Evolutionary conservation across 2,113 vertebrate genomes (phyloP).

Genomic region (Psophia crepitans): DNA sequence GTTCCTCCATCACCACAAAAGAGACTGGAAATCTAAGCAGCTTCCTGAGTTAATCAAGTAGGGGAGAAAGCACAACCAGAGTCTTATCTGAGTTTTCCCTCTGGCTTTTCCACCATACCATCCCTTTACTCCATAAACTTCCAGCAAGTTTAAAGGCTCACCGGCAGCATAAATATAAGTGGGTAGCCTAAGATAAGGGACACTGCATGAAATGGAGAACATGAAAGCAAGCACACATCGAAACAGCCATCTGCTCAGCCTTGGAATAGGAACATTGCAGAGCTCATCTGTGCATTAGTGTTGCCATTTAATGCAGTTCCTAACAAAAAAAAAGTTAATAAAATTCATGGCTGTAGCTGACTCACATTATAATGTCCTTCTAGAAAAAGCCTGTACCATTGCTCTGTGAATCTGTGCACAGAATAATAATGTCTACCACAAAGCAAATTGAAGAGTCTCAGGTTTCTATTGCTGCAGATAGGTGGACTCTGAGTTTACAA

Average conservation of each 20-base stretch:
- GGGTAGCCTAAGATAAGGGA: constrained; percentile 30
- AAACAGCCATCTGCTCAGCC: constrained; percentile 55
- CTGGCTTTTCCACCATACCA: constrained; percentile 15
- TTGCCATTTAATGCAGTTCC: constrained; percentile 51
- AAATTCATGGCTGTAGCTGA: constrained; percentile 54
- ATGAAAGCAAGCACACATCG: constrained; percentile 44
- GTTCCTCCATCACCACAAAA: neutral
- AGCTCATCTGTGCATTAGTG: constrained; percentile 54
- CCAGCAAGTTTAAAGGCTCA: constrained; percentile 36
- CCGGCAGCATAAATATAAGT: constrained; percentile 12
- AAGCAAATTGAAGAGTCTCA: constrained; percentile 1
- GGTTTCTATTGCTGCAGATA: constrained; percentile 29
- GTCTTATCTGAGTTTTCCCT: constrained; percentile 57
- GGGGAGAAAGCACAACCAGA: neutral
- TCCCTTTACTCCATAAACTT: constrained; percentile 13
- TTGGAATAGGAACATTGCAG: constrained; percentile 46
- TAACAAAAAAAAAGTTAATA: constrained; percentile 62
- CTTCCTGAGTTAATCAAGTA: constrained; percentile 18
- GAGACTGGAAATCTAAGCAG: neutral
- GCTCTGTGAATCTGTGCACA: constrained; percentile 33
- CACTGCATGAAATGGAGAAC: constrained; percentile 48
- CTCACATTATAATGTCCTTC: constrained; percentile 57
- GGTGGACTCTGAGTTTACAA: neutral
- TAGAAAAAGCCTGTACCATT: neutral
- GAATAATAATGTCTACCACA: constrained; percentile 39